A percentile compares a stretch with the other conserved stretches of the same genome.
These are phyloP conservation scores for Ctenopoma kingsleyae DNA, from an alignment of 2,797 vertebrate species.

Conservation along the genomic window DNA sequence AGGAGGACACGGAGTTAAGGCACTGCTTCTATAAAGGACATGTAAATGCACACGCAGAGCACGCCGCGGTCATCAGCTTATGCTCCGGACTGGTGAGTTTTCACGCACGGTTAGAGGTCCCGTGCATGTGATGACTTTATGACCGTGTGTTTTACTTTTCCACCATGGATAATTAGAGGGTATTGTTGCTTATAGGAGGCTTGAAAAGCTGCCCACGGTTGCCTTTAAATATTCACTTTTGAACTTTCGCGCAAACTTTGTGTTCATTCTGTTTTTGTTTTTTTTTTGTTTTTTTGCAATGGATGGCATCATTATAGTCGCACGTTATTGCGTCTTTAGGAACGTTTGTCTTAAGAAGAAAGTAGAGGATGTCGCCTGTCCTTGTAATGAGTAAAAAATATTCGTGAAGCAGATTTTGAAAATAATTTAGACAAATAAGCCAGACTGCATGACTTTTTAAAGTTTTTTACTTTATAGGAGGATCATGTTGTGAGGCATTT, in stretches of 20 bases:
- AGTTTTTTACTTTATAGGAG: background rate
- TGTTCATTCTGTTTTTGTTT: background rate
- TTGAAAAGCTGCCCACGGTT: constrained; percentile 1
- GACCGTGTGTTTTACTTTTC: constrained; percentile 38
- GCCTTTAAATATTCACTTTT: background rate
- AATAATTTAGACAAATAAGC: background rate
- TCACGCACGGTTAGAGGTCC: constrained; percentile 56
- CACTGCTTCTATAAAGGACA: constrained; percentile 98
- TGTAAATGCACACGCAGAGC: constrained; percentile 91
- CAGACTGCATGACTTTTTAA: background rate
- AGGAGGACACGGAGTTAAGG: constrained; percentile 90
- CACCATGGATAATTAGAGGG: constrained; percentile 6
- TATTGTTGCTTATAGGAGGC: constrained; percentile 17
- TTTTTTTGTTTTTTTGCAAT: background rate
- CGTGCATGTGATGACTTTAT: constrained; percentile 36
- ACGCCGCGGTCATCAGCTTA: constrained; percentile 96
- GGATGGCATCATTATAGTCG: background rate
- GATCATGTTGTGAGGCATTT: background rate
- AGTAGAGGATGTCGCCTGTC: background rate
- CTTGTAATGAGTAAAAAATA: background rate
- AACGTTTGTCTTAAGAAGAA: background rate
- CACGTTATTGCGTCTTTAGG: background rate
- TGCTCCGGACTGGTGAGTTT: constrained; percentile 98
- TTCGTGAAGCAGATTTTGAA: background rate
- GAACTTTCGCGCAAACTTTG: constrained; percentile 20